Percentiles rank a stretch among this genome's conserved stretches.
Evolutionary conservation across 2,888 invertebrate species (phyloP).

Genomic region (Pandemis heparana): DNA sequence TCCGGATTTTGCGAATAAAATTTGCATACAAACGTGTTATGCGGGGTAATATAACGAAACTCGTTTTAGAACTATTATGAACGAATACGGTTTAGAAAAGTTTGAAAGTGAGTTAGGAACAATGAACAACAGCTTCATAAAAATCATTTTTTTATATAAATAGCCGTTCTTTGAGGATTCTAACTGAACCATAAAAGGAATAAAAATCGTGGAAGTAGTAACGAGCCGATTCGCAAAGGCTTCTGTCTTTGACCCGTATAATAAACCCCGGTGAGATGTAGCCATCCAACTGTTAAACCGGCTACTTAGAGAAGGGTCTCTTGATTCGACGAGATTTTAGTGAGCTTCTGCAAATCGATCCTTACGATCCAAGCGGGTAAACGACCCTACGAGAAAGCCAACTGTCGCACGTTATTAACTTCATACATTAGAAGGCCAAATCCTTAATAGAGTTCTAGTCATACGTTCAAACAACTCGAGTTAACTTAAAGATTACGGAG

Average conservation of each 20-base stretch:
- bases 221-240: conserved; percentile 4
- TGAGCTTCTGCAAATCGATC: conserved; percentile 33
- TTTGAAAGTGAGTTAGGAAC: conserved; percentile 11
- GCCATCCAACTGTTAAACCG: conserved; percentile 27
- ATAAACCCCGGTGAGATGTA: conserved; percentile 27
- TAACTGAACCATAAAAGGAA: not conserved
- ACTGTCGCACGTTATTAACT: conserved; percentile 1
- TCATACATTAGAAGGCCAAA: not conserved
- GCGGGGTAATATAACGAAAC: conserved; percentile 69
- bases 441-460: not conserved
- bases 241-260: conserved; percentile 25
- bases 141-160: not conserved
- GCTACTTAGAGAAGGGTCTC: conserved; percentile 32
- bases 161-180: not conserved
- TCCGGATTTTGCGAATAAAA: conserved; percentile 76
- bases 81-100: conserved; percentile 25
- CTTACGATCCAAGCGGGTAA: conserved; percentile 18
- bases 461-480: conserved; percentile 1
- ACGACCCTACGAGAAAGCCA: conserved; percentile 14
- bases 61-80: conserved; percentile 63
- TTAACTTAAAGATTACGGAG: not conserved
- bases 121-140: not conserved
- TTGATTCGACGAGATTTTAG: conserved; percentile 31
- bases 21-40: conserved; percentile 81
- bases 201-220: conserved; percentile 1